A percentile compares a stretch with the other conserved stretches of the same genome.
Evolutionary conservation across 2,797 vertebrate genomes (phyloP).

Genomic region (Cirrhinus mrigala): DNA sequence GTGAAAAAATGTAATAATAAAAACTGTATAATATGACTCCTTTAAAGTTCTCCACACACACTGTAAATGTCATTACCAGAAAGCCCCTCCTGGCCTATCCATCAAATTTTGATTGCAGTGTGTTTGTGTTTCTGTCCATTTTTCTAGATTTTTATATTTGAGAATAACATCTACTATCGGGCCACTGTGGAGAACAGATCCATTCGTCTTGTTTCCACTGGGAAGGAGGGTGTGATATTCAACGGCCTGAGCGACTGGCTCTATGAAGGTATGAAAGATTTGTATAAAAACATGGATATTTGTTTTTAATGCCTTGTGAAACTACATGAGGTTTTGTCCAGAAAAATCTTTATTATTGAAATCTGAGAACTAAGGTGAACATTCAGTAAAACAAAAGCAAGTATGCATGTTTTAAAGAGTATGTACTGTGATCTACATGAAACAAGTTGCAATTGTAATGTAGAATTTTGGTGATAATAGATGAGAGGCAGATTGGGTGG

Average conservation of each 20-base stretch:
- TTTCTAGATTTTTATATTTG: slow-evolving; percentile 95
- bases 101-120: slow-evolving; percentile 13
- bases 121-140: slow-evolving; percentile 6
- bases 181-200: slow-evolving; percentile 93
- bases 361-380: neutral
- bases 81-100: slow-evolving; percentile 3
- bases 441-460: slow-evolving; percentile 54
- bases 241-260: slow-evolving; percentile 98
- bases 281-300: neutral
- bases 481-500: neutral
- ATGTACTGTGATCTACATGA: slow-evolving; percentile 39
- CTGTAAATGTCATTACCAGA: slow-evolving; percentile 1
- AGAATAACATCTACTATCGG: slow-evolving; percentile 99
- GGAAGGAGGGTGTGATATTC: slow-evolving; percentile 95
- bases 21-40: neutral
- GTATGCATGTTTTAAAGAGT: neutral
- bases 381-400: neutral
- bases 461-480: neutral
- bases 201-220: slow-evolving; percentile 94
- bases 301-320: neutral
- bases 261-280: slow-evolving; percentile 88
- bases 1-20: neutral
- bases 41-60: slow-evolving; percentile 21
- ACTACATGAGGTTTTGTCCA: neutral
- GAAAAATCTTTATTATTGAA: neutral